Evolutionary conservation across 1,140 invertebrate species (phyloP), one percentile per base, ranked within the genome.

Genomic region (Camponotus floridanus): DNA sequence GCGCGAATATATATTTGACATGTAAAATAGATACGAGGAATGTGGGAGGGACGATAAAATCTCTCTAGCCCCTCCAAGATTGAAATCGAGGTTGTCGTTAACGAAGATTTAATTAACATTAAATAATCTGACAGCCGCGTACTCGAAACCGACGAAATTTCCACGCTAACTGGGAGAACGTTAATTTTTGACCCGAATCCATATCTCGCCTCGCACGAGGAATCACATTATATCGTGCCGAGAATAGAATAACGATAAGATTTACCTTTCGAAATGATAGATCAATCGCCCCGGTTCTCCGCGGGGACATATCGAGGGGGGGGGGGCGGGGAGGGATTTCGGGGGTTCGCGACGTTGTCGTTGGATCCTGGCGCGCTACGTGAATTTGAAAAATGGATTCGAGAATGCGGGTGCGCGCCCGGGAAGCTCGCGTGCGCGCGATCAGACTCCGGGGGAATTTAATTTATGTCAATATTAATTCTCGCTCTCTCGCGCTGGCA

Each of bases 381-480:
- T 73, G 79, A 83, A 83, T 83, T 83, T 83, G 79, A 83, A 83
- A 83, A 83, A 83, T 83, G 79, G 11, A 83, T 83, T 83, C 68
- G 79, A 55, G 79, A 83, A 83, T 83, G 79, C 79, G 79, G 79
- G 79, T 61, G 67, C 79, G 21, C 68, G 51, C 51, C 45, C 79
- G 67, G 67, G 67, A 73, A 73, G 79, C 31, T 45, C 55, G 51
- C 48, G 42, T 45, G 42, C 51, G 21, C 67, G 68, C 68, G 68
- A 83, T 83, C 79, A 73, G 55, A 57, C 68, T 42, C 39, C 36
- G 64, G 8, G 79, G 55, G 79, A 83, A 83, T 83, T 83, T 83
- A 83, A 83, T 83, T 83, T 83, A 83, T 83, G 79, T 83, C 79
- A 83, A 83, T 83, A 83, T 83, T 83, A 83, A 83, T 83, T 83